Evolutionary conservation across 1,140 invertebrate genomes (phyloP).

Genomic region (Drosophila nigrodunni): DNA sequence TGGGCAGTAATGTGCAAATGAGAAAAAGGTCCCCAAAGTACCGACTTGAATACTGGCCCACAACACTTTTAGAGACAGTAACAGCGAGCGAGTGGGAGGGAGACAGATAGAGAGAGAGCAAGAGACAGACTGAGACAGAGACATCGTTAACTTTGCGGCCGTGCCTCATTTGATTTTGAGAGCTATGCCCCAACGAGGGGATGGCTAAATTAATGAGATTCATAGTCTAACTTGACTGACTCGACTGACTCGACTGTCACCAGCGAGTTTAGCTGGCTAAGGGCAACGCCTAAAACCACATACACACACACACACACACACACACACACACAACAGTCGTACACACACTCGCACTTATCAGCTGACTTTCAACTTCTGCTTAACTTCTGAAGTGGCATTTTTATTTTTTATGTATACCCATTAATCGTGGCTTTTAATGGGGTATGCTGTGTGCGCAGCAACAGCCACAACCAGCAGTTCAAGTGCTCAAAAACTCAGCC

Average conservation of each 20-base stretch:
- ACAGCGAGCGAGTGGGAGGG: no score
- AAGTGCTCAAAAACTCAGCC: no score
- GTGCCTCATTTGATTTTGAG: slow-evolving; percentile 69
- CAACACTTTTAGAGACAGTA: slow-evolving; percentile 43
- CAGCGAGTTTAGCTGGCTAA: background rate
- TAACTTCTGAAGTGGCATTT: slow-evolving; percentile 8
- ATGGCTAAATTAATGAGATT: slow-evolving; percentile 77
- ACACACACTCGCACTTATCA: background rate
- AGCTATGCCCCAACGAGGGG: slow-evolving; percentile 18
- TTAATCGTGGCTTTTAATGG: no score
- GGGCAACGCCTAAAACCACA: background rate
- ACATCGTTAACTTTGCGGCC: slow-evolving; percentile 68
- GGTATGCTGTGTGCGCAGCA: no score
- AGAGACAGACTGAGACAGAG: slow-evolving; percentile 2
- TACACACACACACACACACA: background rate
- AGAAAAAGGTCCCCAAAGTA: slow-evolving; percentile 54
- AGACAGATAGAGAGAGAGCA: no score
- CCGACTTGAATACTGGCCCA: slow-evolving; percentile 5
- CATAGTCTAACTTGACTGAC: slow-evolving; percentile 15
- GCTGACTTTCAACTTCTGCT: slow-evolving; percentile 6
- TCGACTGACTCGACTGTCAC: background rate
- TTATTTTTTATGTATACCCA: no score
- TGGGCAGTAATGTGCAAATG: slow-evolving; percentile 43
- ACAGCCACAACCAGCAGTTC: no score
- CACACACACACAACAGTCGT: background rate